Base-by-base conservation (phyloP, 2,888 invertebrate genomes). In the Nasonovia ribisnigri region DNA sequence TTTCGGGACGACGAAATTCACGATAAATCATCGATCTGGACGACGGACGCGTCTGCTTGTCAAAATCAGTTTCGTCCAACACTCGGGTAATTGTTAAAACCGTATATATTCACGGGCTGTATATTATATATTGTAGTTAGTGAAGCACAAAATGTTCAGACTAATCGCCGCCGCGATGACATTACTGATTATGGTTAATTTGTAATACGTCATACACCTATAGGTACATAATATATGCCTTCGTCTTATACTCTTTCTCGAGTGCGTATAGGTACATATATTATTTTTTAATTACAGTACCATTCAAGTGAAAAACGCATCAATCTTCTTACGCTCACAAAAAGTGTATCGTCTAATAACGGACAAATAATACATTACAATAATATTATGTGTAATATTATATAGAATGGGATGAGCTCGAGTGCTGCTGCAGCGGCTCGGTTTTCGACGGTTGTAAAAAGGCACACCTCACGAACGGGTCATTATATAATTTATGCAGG, bases 111-210 rank as follows among this genome's bases (percentile, higher is more conserved):
- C 43, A 43, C 20, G 77, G 26, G 57, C 77, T 77, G 20, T 20
- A 77, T 36, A 77, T 77, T 77, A 77, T 77, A 36, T 6, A 36
- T 36, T 36, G 20, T 77, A 77, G 36, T 77, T 36, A 36, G 36
- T 36, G 20, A 8, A 77, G 77, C 36, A 77, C 77, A 77, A 77
- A 77, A 77, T 77, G 36, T 8, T 77, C 36, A 3, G 48, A 36
- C 11, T 84, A 84, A 57, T 91, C 84, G 90, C 48, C 42, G 60
- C n/a, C 88, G n/a, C 88, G 93, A 93, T 89, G 90, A 90, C 93
- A 86, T 93, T 93, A 93, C 90, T 60, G 93, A 90, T 93, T 93
- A 90, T 42, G 86, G 93, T 86, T 93, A 84, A 90, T 93, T 93
- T 93, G 90, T 93, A 93, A 84, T 60, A 86, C 88, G 88, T 84